Base-by-base conservation (phyloP, 2,797 vertebrate genomes). In the Macropus fuliginosus region DNA sequence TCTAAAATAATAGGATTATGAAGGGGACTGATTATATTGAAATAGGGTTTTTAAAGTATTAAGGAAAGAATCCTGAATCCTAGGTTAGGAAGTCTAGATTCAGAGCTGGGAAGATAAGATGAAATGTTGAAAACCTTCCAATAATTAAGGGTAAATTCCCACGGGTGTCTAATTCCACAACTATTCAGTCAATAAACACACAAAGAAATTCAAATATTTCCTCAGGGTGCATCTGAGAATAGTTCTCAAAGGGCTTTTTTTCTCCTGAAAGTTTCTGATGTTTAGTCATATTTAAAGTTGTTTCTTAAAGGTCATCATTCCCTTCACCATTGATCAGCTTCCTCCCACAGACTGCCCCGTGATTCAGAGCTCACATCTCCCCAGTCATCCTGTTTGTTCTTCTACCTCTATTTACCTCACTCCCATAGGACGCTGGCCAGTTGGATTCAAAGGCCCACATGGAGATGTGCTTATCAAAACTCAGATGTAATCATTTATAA, bases 41-140 rank as follows among this genome's bases (percentile, higher is more conserved):
- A 87, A 87, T 87, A 87, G 13, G 46, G 31, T 91, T 29, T 55
- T 92, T 29, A 50, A 21, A 28, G 40, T 56, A 40, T 28, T 50
- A 93, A 95, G 8, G 11, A 66, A 27, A 40, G 50, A 87, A 87
- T 87, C 24, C 21, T 24, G 4, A 21, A 87, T 12, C 21, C 40
- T 87, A 27, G 9, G 40, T 81, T 21, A 81, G 24, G n/a, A 81
- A 81, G n/a, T 52, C 52, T 91, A 52, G 6, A 91, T 91, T 92
- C 91, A 96, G 90, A 91, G 55, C 92, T 97, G 34, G 95, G 81
- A 97, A 94, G 90, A 94, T 93, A 94, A 94, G 90, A 92, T 27
- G 54, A 94, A 95, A 59, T 93, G 90, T 89, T 94, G 54, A 57
- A 92, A 97, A 27, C 50, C 9, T 6, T 91, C 31, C 74, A 74